Base-by-base conservation (phyloP, 1,140 invertebrate genomes). In the Pogonus chalceus region DNA sequence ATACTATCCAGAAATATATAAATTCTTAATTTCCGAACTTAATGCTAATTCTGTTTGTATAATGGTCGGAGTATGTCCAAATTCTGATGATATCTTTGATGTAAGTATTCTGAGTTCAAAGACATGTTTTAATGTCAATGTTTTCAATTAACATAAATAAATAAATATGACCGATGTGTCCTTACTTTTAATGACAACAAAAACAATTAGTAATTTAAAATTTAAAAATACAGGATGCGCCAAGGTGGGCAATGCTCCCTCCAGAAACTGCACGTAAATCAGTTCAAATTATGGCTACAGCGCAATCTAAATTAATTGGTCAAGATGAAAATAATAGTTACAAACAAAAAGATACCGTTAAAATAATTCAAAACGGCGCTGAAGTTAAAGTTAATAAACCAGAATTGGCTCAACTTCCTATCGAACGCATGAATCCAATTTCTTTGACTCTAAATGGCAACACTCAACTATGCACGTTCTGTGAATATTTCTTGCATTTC, bases 401-500 rank as follows among this genome's bases (percentile, higher is more conserved):
- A 3, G 75, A 76, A 61, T 57, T 68, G 10, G 59, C 72, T 67
- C 78, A 80, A 55, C 68, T 88, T 57, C 84, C 85, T 1, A 76
- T 86, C 23, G 84, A 87, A 64, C 73, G 79, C 49, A 69, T 87
- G 55, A 70, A 79, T 65, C 71, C 69, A 37, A 70, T 69, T 56
- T 62, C 68, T 51, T 57, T 71, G 22, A 54, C 62, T n/a, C 51
- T 73, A 9, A 70, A 76, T 1, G 69, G 74, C 31, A 74, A 70
- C 57, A 76, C 77, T 56, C 64, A 80, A 58, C 63, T 72, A 0
- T 93, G 90, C 70, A 77, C 80, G 23, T 76, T 92, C 59, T 93
- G 90, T 66, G 82, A 91, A 72, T 91, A 88, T 71, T 75, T 88
- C 62, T 66, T 93, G 43, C 86, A 91, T 66, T 86, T 84, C 56